Evolutionary conservation across 2,797 vertebrate species (phyloP).

Genomic region (Macropus fuliginosus): DNA sequence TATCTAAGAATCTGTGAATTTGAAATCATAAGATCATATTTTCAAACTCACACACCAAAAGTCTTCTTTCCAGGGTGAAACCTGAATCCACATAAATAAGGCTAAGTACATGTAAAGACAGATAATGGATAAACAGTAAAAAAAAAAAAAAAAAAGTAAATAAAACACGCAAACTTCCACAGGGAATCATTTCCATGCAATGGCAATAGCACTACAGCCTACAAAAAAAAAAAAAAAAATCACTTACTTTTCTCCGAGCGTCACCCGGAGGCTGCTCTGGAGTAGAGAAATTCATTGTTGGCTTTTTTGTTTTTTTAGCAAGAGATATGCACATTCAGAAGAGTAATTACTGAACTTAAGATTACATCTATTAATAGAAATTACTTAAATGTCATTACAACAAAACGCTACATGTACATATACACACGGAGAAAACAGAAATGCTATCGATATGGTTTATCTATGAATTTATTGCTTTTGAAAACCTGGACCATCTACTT

Average conservation of each 20-base stretch:
- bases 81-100: slow-evolving; percentile 74
- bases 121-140: slow-evolving; percentile 80
- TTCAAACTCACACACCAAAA: slow-evolving; percentile 79
- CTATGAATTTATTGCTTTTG: background rate
- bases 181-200: slow-evolving; percentile 90
- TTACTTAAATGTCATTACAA: slow-evolving; percentile 53
- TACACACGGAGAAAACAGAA: slow-evolving; percentile 26
- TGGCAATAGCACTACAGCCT: slow-evolving; percentile 87
- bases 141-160: slow-evolving; percentile 78
- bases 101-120: slow-evolving; percentile 74
- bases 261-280: slow-evolving; percentile 98
- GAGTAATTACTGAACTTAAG: slow-evolving; percentile 61
- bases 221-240: slow-evolving; percentile 55
- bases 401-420: background rate
- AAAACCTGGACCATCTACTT: background rate
- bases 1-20: slow-evolving; percentile 15
- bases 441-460: background rate
- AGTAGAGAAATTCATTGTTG: slow-evolving; percentile 91
- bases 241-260: slow-evolving; percentile 99
- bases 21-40: fast-evolving
- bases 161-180: slow-evolving; percentile 79
- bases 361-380: slow-evolving; percentile 70
- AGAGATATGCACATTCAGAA: slow-evolving; percentile 77
- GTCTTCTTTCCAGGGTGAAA: slow-evolving; percentile 85
- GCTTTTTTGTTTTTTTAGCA: slow-evolving; percentile 81